Evolutionary conservation across 2,113 vertebrate species (phyloP).

Genomic region (Microtus montanus): DNA sequence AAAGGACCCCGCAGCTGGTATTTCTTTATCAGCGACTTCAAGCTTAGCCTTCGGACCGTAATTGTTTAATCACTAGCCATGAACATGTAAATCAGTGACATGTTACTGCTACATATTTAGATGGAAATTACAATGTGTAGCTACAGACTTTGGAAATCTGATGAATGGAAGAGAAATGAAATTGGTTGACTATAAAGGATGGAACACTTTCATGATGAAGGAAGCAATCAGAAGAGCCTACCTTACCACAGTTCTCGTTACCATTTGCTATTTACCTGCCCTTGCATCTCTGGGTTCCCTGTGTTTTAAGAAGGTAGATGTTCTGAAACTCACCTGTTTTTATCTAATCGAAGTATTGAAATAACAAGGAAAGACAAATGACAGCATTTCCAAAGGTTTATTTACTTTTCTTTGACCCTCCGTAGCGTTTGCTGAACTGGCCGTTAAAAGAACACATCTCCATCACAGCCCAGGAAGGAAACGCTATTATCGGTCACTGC

Average conservation of each 20-base stretch:
- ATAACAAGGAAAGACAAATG: slow-evolving; percentile 14
- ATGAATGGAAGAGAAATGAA: slow-evolving; percentile 41
- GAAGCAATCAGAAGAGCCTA: neutral
- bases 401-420: slow-evolving; percentile 41
- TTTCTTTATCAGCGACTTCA: neutral
- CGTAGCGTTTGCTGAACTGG: neutral
- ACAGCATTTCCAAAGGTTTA: slow-evolving; percentile 17
- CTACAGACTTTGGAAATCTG: slow-evolving; percentile 30
- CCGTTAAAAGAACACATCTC: slow-evolving; percentile 20
- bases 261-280: neutral
- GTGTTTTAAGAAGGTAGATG: neutral
- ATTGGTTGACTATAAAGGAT: slow-evolving; percentile 64
- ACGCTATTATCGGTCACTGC: slow-evolving; percentile 36
- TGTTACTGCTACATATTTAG: neutral
- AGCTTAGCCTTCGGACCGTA: neutral
- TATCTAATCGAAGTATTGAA: slow-evolving; percentile 31
- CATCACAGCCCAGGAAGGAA: slow-evolving; percentile 41
- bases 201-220: slow-evolving; percentile 61
- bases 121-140: neutral
- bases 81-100: neutral
- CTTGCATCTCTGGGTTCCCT: neutral
- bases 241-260: neutral
- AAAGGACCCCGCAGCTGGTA: slow-evolving; percentile 14
- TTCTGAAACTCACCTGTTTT: neutral
- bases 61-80: slow-evolving; percentile 26